Base-by-base conservation (phyloP, 1,140 invertebrate species). In the Choristoneura fumiferana region DNA sequence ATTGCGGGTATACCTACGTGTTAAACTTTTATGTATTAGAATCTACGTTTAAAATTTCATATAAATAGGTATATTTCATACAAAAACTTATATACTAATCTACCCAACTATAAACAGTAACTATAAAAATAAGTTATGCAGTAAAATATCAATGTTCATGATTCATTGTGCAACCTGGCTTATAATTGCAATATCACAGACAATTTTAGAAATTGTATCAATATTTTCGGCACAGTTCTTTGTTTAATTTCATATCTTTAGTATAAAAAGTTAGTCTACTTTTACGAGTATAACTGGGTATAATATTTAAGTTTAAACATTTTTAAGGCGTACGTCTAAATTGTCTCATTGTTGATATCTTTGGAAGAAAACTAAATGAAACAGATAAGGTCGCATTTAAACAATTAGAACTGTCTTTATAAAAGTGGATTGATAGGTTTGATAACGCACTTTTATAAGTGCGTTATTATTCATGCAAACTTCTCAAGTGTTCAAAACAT, bases 161-260 rank as follows among this genome's bases (percentile, higher is more conserved):
- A 49, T 49, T 8, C 18, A 49, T 49, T 13, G 10, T 49, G 10
- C 43, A 49, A 49, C 43, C 22, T 10, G 56, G 57, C 64, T 63
- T 67, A 67, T 62, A 73, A 65, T 67, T 58, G 53, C 63, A 70
- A 69, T 76, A 76, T 76, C 73, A 76, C 73, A 76, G 73, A 70
- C 65, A 76, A 67, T 71, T 71, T 68, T 49, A 49, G 29, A 49
- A 49, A 49, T 49, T 49, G 43, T 49, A 18, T 45, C 40, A 18
- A 49, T 33, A 14, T 49, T 37, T 49, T 49, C 17, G 43, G 43
- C 18, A 8, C 22, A 12, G 3, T 49, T 49, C 43, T 49, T 49
- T 49, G 43, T 22, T 49, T 45, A 45, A 9, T 9, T 45, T 49
- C 22, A 29, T 13, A 49, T 29, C 43, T 49, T 43, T 43, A 43